Evolutionary conservation across 2,113 vertebrate genomes (phyloP), one percentile per base, ranked within the genome.

Genomic region (Balaenoptera acutorostrata): DNA sequence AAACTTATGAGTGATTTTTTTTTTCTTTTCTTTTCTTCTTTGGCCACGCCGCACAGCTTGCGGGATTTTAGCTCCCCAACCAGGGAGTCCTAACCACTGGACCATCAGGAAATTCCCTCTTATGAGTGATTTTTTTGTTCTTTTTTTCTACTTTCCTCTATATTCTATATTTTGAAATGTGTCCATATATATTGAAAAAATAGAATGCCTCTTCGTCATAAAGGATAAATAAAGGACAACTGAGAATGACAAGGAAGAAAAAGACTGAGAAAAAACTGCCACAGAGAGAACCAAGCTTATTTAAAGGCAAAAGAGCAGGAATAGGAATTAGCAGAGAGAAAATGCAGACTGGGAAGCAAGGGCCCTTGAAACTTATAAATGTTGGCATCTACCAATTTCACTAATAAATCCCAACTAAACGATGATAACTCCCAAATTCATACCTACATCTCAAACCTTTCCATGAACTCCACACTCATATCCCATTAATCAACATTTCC

Each of bases 221-320:
- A 72, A 88, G 63, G 55, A 31, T 57, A 64, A 95, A 63, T 46
- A 80, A 95, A 72, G 63, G 72, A 57, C 17, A 61, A 31, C 0
- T 61, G 55, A 77, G 49, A 64, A 88, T 61, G 64, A 66, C 7
- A 88, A 63, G 69, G 21, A n/a, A 66, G 10, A 64, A 63, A 5
- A 57, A 77, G 25, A 31, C 3, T 6, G 23, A 44, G 36, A 86
- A 66, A 57, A 75, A 36, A 90, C 39, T 39, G 17, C 8, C 41
- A 88, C 18, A 88, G n/a, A 93, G 20, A 46, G 4, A 84, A 36
- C 39, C n/a, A 27, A 55, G 25, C 18, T 46, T 89, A 72, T 57
- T 86, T 64, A n/a, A 93, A 81, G 64, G 31, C 46, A 91, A 64
- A 75, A 80, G 44, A 64, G 14, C 66, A 83, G 61, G 41, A 49